These are phyloP conservation scores for Seira musarum DNA, from an alignment of 2,888 invertebrate species.

Conservation along the genomic window DNA sequence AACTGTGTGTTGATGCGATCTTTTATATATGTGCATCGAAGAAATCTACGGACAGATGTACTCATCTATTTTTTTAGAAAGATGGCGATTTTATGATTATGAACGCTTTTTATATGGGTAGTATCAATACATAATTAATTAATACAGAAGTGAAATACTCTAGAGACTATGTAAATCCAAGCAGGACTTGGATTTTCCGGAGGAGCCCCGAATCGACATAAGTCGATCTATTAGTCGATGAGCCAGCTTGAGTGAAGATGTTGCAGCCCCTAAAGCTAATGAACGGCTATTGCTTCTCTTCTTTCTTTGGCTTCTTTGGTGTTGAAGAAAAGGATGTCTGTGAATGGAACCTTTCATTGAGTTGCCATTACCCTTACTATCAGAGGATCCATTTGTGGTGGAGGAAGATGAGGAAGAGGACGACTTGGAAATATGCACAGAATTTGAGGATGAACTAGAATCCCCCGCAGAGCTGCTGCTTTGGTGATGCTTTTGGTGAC, in stretches of 20 bases:
- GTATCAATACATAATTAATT: too few species aligned
- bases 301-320: constrained; percentile 28
- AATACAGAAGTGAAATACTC: not conserved
- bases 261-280: constrained; percentile 39
- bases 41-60: too few species aligned
- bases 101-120: too few species aligned
- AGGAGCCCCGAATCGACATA: constrained; percentile 45
- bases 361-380: not conserved
- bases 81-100: too few species aligned
- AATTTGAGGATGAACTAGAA: constrained; percentile 34
- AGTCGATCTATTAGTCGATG: constrained; percentile 56
- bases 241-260: constrained; percentile 48
- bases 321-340: not conserved
- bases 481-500: constrained; percentile 33
- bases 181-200: constrained; percentile 57
- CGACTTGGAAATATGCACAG: constrained; percentile 31
- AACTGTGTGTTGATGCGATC: not conserved
- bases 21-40: too few species aligned
- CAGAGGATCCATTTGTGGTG: not conserved
- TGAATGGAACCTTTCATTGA: not conserved
- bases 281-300: constrained; percentile 43
- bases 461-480: constrained; percentile 30
- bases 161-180: constrained; percentile 59
- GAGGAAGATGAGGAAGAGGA: constrained; percentile 39
- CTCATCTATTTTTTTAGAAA: too few species aligned